phyloP scores from a whole-genome alignment of 2,888 invertebrate genomes.

The Geophilus truncorum region DNA sequence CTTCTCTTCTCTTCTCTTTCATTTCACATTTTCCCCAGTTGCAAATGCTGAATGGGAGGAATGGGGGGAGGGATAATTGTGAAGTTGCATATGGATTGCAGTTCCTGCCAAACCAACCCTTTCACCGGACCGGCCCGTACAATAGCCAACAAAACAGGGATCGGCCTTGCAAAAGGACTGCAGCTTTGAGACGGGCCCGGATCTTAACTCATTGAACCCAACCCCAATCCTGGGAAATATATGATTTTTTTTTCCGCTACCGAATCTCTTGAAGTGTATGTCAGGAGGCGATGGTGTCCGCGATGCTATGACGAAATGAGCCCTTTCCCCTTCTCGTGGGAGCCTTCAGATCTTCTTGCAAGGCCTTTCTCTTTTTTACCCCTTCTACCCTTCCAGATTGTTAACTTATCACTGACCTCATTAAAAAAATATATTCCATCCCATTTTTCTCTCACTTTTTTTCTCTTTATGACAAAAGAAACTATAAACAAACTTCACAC shows the following conservation, averaged over 20 bases:
- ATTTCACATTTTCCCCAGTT: constrained; percentile 1
- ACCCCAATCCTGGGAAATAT: constrained; percentile 27
- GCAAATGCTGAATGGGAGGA: constrained; percentile 8
- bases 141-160: constrained; percentile 22
- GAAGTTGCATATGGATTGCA: constrained; percentile 19
- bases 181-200: constrained; percentile 13
- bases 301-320: constrained; percentile 8
- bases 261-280: neutral
- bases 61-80: constrained; percentile 13
- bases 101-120: constrained; percentile 4
- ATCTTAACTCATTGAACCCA: constrained; percentile 27
- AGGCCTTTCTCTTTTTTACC: neutral
- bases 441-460: neutral
- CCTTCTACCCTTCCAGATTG: neutral
- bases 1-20: too few species aligned
- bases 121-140: constrained; percentile 21
- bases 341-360: constrained; percentile 1
- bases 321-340: constrained; percentile 27
- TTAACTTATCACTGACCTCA: neutral
- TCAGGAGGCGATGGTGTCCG: constrained; percentile 21
- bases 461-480: neutral
- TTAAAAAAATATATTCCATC: neutral
- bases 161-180: constrained; percentile 18
- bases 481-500: neutral
- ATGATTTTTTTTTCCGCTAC: neutral